Base-by-base conservation (phyloP, 1,140 invertebrate species). In the Hylyphantes graminicola region DNA sequence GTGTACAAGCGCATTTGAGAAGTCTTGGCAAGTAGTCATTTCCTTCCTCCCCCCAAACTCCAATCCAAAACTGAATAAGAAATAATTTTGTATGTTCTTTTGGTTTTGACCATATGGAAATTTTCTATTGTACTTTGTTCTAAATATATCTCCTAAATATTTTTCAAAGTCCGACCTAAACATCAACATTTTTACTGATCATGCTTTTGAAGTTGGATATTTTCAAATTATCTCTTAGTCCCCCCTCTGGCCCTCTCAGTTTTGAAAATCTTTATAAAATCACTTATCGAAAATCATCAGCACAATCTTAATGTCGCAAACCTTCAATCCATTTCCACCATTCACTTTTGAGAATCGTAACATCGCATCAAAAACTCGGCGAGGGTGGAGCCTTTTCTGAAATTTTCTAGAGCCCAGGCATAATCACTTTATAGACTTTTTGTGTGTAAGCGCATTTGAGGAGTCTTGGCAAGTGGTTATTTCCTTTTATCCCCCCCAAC, bases 361-460 rank as follows among this genome's bases (percentile, higher is more conserved):
- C 65, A 15, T 7, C 21, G 35, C 35, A 35, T 1, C 35, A 5
- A 35, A 35, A 15, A 17, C 19, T 11, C 15, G 15, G 55, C 35
- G 72, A 74, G 72, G 72, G 72, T 74, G 72, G 72, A 74, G 72
- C 13, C 21, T 21, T 65, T 65, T 59, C 17, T 35, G 35, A 35
- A 35, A 35, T 2, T 35, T 15, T 53, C 48, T 54, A 50, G n/a
- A n/a, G 17, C 9, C 53, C n/a, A n/a, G 54, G 50, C 51, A 70
- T 53, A n/a, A 15, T 48, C 51, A 70, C 54, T 17, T 11, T 0
- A 17, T n/a, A n/a, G n/a, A n/a, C n/a, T n/a, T n/a, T n/a, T n/a
- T n/a, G 48, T 53, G 9, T 51, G 13, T 19, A 35, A 21, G 65
- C 19, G 68, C 68, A 11, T 70, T 53, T 70, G 68, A 54, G 50